phyloP scores from a whole-genome alignment of 2,797 vertebrate species.

The Mustela erminea region DNA sequence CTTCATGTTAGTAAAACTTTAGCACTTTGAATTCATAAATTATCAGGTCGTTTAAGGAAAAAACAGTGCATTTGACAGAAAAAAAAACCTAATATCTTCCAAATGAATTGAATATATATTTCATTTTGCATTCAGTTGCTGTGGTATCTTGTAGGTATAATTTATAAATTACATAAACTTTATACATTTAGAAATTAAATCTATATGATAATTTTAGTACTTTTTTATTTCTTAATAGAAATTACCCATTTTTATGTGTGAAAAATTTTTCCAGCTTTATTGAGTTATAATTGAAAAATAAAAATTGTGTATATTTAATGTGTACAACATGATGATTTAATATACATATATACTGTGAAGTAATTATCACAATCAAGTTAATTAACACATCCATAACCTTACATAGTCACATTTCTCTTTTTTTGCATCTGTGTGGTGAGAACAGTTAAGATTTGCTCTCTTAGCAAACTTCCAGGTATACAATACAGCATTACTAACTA shows the following conservation, averaged over 20 bases:
- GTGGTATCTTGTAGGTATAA: neutral
- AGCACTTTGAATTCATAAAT: neutral
- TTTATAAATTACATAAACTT: constrained; percentile 59
- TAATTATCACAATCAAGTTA: constrained; percentile 28
- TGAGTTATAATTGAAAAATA: neutral
- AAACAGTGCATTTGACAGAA: neutral
- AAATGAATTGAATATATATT: constrained; percentile 27
- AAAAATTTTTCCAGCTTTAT: neutral
- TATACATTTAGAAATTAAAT: constrained; percentile 59
- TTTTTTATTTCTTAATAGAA: constrained; percentile 65
- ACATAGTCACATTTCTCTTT: neutral
- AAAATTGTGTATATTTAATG: neutral
- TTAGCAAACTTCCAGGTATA: neutral
- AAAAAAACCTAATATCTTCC: neutral
- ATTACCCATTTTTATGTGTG: constrained; percentile 36
- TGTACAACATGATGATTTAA: neutral
- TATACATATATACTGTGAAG: neutral
- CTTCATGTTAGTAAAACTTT: neutral
- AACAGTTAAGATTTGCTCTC: neutral
- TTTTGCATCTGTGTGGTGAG: neutral
- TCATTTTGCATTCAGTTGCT: constrained; percentile 36
- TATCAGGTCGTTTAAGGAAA: neutral
- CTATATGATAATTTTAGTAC: constrained; percentile 47
- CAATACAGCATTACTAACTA: neutral
- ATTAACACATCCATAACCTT: neutral